phyloP scores from a whole-genome alignment of 2,888 invertebrate genomes.

The Pachliopta kotzebuea region DNA sequence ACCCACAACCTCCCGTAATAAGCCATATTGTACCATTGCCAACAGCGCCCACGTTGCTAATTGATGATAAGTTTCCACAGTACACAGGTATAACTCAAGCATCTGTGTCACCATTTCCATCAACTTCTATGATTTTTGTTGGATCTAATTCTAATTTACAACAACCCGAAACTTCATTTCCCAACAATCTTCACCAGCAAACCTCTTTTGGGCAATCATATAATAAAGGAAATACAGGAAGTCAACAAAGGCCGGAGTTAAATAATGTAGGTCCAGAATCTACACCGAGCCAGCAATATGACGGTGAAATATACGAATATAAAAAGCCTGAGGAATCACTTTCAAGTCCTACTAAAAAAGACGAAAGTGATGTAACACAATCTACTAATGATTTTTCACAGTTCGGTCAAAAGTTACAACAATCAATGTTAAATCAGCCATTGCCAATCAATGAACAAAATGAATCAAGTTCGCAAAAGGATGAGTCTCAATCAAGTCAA shows the following conservation, averaged over 20 bases:
- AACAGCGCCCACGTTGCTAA: constrained; percentile 30
- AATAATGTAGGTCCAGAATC: constrained; percentile 24
- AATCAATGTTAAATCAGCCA: neutral
- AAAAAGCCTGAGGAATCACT: constrained; percentile 51
- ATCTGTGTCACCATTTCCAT: constrained; percentile 51
- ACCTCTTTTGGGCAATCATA: neutral
- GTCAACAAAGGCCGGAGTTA: neutral
- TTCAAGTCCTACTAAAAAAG: constrained; percentile 38
- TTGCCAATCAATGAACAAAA: neutral
- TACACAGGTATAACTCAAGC: constrained; percentile 51
- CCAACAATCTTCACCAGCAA: constrained; percentile 3
- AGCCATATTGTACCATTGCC: constrained; percentile 30
- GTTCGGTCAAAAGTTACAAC: constrained; percentile 31
- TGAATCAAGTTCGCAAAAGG: neutral
- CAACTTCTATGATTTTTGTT: constrained; percentile 25
- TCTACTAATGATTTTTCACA: constrained; percentile 20
- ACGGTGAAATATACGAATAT: constrained; percentile 57
- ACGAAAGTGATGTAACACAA: constrained; percentile 21
- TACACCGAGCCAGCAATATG: constrained; percentile 41
- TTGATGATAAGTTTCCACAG: constrained; percentile 33
- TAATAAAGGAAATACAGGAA: constrained; percentile 3
- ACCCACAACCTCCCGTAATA: constrained; percentile 31
- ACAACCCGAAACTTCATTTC: neutral
- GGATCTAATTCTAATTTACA: constrained; percentile 1
- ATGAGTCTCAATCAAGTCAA: neutral